Evolutionary conservation across 37 sponge, comb jelly and placozoan species (phyloP).

Genomic region (Eunapius fragilis): DNA sequence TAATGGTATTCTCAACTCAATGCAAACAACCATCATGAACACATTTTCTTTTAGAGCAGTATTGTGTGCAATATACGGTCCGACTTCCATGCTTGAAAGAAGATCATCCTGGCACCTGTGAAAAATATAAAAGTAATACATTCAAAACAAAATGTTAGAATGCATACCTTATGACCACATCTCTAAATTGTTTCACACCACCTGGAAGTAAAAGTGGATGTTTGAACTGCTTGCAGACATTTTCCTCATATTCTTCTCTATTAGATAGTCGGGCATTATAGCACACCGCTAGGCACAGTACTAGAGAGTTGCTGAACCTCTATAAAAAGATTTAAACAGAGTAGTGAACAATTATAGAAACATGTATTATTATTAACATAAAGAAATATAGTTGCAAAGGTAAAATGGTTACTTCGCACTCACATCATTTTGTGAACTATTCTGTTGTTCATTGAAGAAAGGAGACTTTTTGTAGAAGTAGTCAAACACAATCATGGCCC

Average conservation of each 20-base stretch:
- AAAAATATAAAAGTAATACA: no score
- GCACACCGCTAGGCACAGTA: constrained; percentile 72
- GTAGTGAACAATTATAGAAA: no score
- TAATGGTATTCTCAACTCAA: constrained; percentile 72
- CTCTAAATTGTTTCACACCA: constrained; percentile 44
- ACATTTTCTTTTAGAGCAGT: constrained; percentile 75
- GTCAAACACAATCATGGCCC: constrained; percentile 46
- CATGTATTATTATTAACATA: no score
- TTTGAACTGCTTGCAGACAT: constrained; percentile 20
- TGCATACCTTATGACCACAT: constrained; percentile 65
- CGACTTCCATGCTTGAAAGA: constrained; percentile 39
- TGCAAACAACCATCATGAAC: constrained; percentile 82
- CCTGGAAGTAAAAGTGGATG: constrained; percentile 37
- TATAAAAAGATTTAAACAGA: no score
- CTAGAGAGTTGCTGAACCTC: constrained; percentile 29
- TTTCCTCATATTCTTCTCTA: constrained; percentile 57
- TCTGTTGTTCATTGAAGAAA: constrained; percentile 8
- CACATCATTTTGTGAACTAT: no score
- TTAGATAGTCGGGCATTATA: constrained; percentile 76
- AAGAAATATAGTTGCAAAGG: no score
- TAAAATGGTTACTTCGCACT: no score
- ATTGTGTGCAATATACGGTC: constrained; percentile 60
- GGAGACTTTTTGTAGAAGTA: constrained; percentile 27
- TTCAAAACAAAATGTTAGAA: no score
- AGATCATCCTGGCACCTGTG: constrained; percentile 53